Evolutionary conservation across 2,113 vertebrate species (phyloP).

Genomic region (Menidia beryllina): DNA sequence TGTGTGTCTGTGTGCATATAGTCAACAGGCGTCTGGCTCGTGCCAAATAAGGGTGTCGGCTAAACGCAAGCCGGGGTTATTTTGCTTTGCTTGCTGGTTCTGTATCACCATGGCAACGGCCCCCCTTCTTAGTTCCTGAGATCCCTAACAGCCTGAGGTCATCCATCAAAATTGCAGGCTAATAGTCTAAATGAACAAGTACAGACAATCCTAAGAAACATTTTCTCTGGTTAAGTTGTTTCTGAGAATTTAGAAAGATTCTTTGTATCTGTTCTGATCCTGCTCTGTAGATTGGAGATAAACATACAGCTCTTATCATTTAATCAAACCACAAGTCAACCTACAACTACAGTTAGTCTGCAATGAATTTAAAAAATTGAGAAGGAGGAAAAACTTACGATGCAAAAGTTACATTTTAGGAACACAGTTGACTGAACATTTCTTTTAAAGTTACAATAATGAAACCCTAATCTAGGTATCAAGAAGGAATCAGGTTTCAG

Average conservation of each 20-base stretch:
- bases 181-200: not conserved
- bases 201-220: not conserved
- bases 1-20: not conserved
- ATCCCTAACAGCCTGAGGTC: slow-evolving; percentile 45
- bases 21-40: slow-evolving; percentile 5
- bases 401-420: not conserved
- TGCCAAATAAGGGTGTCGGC: slow-evolving; percentile 31
- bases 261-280: too few relatives aligned
- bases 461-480: not conserved
- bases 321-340: not conserved
- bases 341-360: not conserved
- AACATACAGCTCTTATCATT: too few relatives aligned
- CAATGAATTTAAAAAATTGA: not conserved
- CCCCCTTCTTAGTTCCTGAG: slow-evolving; percentile 28
- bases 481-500: not conserved
- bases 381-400: not conserved
- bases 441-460: too few relatives aligned
- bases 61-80: slow-evolving; percentile 31
- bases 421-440: too few relatives aligned
- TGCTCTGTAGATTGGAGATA: too few relatives aligned
- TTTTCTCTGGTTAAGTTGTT: too few relatives aligned
- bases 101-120: slow-evolving; percentile 34
- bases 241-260: too few relatives aligned
- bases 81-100: slow-evolving; percentile 19
- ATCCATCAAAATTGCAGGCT: slow-evolving; percentile 19